Evolutionary conservation across 1,140 invertebrate genomes (phyloP), one percentile per base, ranked within the genome.

Genomic region (Schlechtendalia chinensis): DNA sequence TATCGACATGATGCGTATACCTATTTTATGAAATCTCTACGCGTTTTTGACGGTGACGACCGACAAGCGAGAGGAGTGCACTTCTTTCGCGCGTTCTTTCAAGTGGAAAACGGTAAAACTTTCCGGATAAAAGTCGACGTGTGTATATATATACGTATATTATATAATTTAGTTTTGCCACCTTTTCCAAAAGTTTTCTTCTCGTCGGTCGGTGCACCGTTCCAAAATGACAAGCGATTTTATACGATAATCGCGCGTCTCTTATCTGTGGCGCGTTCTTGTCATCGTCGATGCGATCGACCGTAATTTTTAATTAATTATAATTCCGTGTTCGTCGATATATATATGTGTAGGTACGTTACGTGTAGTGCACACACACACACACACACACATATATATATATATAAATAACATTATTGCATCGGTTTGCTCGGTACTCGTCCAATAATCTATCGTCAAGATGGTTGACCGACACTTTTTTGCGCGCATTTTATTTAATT

Each of bases 271-370:
- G 32, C 32, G 32, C 32, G 32, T 39, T 39, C n/a, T 67, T 67
- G 32, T 45, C 1, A 10, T 67, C 16, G 11, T 22, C n/a, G 39
- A 69, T 69, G 11, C 65, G n/a, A 69, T 47, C 45, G 39, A 50
- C 67, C 22, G 12, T 69, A 69, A 24, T 69, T 69, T 69, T 69
- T 69, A 47, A 69, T 69, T 69, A 47, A 69, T 69, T 24, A n/a
- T n/a, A 67, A 45, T 67, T 39, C 1, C n/a, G 65, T 12, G 65
- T 24, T 67, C 11, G 1, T 39, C 17, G 63, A 19, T 63, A 32
- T 63, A 32, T 61, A 16, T 61, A 59, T 59, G 14, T 61, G 29
- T 61, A 61, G 14, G n/a, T n/a, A n/a, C 32, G 8, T 39, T 39
- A 4, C 32, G 32, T 39, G 32, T 8, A 8, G 8, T 8, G 32